Base-by-base conservation (phyloP, 2,113 vertebrate species). In the Tympanuchus pallidicinctus region DNA sequence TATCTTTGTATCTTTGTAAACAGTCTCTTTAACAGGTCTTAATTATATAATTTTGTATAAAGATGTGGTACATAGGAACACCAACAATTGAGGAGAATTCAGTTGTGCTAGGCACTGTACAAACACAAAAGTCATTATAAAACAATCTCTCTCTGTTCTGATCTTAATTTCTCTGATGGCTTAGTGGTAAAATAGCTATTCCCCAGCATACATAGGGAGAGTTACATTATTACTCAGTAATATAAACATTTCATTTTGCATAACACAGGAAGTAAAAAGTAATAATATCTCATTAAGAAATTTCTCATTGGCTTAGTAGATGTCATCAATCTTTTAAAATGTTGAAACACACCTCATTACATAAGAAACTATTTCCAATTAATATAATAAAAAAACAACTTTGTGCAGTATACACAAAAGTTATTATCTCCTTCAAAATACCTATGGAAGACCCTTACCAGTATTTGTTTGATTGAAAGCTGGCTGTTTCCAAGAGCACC, bases 241-340 rank as follows among this genome's bases (percentile, higher is more conserved):
- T 95, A 95, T 87, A 94, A 82, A 59, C 91, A 94, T 84, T 96
- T 88, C 28, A 95, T 95, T 97, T 93, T 92, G 65, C 36, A 86
- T 82, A 94, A 84, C 54, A 86, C 85, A 82, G 43, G 65, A 91
- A 76, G 42, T 45, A 86, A 47, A 91, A 94, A 88, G 43, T 50
- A 94, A 91, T 78, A 94, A 92, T 6, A 84, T 76, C 92, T 95
- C 89, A 96, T 94, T 95, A 96, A 80, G 89, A 93, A 88, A 86
- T 71, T 93, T 95, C 79, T 90, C 86, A 72, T 11, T 88, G 82
- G 70, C 80, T 69, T 94, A 94, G 77, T 38, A 74, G 47, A 43
- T 11, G 56, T 47, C 70, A 88, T 93, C 47, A 91, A 67, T 95
- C 74, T 93, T 88, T 80, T 86, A 90, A 96, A 95, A 92, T 24